Evolutionary conservation across 2,888 invertebrate species (phyloP).

Genomic region (Petrolisthes cinctipes): DNA sequence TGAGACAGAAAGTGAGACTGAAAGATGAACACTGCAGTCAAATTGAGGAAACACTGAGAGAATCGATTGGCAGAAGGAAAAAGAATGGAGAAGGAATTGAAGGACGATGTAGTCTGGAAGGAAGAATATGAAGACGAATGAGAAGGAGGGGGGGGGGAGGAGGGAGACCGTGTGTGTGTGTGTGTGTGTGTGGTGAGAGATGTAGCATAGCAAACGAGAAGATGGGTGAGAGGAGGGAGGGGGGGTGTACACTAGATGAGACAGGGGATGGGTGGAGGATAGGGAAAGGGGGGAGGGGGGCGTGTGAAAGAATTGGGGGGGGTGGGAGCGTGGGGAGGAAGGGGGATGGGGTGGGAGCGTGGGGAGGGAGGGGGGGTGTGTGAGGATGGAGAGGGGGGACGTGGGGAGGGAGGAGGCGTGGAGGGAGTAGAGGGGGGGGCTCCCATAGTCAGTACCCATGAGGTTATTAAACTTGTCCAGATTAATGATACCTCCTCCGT

Average conservation of each 20-base stretch:
- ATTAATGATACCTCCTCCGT: not conserved
- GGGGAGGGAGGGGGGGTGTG: not conserved
- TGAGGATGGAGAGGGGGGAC: not conserved
- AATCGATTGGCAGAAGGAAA: not conserved
- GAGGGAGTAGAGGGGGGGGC: not conserved
- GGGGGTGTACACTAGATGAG: too few species aligned
- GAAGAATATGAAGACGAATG: not conserved
- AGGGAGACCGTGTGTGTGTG: not conserved
- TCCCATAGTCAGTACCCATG: not conserved
- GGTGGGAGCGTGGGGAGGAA: too few species aligned
- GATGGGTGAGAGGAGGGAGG: not conserved
- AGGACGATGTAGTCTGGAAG: not conserved
- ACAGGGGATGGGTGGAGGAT: not conserved
- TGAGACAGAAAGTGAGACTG: slow-evolving; percentile 15
- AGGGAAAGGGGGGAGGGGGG: not conserved
- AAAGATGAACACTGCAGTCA: too few species aligned
- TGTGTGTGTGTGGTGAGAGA: not conserved
- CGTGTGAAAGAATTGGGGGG: not conserved
- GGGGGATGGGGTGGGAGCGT: not conserved
- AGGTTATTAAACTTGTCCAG: not conserved
- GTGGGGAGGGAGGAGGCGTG: not conserved
- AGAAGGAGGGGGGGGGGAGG: not conserved
- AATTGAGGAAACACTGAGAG: not conserved
- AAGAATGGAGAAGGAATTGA: not conserved
- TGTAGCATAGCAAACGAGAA: not conserved